Base-by-base conservation (phyloP, 2,888 invertebrate species). In the Drosophila anomalata region DNA sequence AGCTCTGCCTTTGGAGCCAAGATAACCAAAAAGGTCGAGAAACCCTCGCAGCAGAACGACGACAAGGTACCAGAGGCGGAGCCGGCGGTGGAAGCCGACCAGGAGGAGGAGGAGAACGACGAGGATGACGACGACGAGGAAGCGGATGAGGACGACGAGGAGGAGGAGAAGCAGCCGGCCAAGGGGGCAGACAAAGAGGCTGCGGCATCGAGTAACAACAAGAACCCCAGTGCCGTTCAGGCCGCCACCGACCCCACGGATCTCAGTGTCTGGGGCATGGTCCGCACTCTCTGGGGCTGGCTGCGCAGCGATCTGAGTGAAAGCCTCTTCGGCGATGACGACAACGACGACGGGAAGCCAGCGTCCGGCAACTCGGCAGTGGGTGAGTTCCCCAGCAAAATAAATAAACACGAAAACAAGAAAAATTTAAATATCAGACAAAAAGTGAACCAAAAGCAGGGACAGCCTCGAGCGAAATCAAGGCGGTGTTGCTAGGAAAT, bases 251-350 rank as follows among this genome's bases (percentile, higher is more conserved):
- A 80, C 54, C 79, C 79, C 58, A 78, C 81, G 39, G 83, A 88
- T 66, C 78, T 87, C 6, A 89, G 89, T 60, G 75, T 90, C 47
- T 91, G 91, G 91, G 76, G 87, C 62, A 82, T 88, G 66, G 84
- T 90, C 33, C 85, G 87, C 20, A 78, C 84, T 44, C 76, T 91
- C 2, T 91, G 90, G 90, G 77, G 79, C 74, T 91, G 91, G 91
- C 73, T 91, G 60, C 88, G 81, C 77, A 85, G 85, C 50, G 91
- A 89, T 65, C 73, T 90, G 12, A 79, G 89, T 79, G 91, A 89
- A 86, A 90, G 87, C 78, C 76, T 90, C 2, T 88, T 89, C 17
- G 85, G 77, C 36, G 88, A 73, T 48, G 82, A 75, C 42, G 75
- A 76, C 33, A 79, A 63, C 39, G 78, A 75, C 42, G 75, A 76